Conservation (phyloP, 2,888 invertebrate genomes). For the Apoda limacodes region DNA sequence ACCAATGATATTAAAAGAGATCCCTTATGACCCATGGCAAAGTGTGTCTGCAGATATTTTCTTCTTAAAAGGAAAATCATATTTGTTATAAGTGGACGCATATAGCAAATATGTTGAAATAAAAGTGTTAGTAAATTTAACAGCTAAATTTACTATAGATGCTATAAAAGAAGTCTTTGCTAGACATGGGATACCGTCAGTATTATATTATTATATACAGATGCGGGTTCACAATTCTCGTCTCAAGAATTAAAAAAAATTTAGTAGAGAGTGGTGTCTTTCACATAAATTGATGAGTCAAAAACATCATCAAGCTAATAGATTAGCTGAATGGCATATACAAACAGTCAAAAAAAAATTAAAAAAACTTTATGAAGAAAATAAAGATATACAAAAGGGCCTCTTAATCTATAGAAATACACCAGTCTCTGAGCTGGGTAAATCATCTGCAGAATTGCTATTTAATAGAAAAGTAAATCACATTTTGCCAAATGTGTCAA, state of each 20-base stretch:
- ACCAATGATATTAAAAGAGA: not conserved
- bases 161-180: slow-evolving; percentile 1
- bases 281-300: slow-evolving; percentile 2
- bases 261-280: slow-evolving; percentile 3
- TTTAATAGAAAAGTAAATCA: too few species aligned
- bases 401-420: too few species aligned
- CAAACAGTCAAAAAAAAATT: too few species aligned
- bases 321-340: slow-evolving; percentile 2
- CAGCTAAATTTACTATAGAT: not conserved
- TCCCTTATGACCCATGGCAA: slow-evolving; percentile 5
- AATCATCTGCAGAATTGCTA: too few species aligned
- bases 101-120: slow-evolving; percentile 9
- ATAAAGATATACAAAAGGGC: too few species aligned
- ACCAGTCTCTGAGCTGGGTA: too few species aligned
- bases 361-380: too few species aligned
- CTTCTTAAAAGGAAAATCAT: slow-evolving; percentile 1
- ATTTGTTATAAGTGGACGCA: slow-evolving; percentile 4
- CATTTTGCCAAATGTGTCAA: too few species aligned
- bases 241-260: slow-evolving; percentile 1
- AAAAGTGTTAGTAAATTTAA: not conserved
- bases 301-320: slow-evolving; percentile 4
- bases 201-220: slow-evolving; percentile 1
- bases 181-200: slow-evolving; percentile 1
- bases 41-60: slow-evolving; percentile 4
- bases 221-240: slow-evolving; percentile 3